These are phyloP conservation scores for Pterostichus niger DNA, from an alignment of 2,888 invertebrate genomes.

Conservation along the genomic window DNA sequence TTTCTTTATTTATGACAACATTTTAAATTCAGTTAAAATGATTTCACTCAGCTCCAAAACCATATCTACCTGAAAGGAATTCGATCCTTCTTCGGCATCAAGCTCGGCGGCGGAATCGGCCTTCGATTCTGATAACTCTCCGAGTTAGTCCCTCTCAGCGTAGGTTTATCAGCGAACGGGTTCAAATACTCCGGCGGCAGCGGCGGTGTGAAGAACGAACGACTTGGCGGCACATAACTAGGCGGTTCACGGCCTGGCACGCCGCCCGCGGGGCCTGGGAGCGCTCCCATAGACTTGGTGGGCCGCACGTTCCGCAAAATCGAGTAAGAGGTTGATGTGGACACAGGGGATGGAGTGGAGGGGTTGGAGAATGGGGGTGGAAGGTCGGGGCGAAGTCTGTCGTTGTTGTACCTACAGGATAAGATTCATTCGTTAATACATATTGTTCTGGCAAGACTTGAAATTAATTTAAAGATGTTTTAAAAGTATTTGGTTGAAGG, in stretches of 20 bases:
- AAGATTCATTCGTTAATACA: too few species aligned
- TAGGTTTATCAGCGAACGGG: slow-evolving; percentile 94
- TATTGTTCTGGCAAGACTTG: too few species aligned
- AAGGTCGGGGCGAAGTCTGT: slow-evolving; percentile 75
- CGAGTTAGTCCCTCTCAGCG: slow-evolving; percentile 86
- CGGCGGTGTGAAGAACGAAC: slow-evolving; percentile 88
- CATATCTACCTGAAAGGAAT: slow-evolving; percentile 84
- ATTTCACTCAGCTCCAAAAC: too few species aligned
- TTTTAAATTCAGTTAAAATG: too few species aligned
- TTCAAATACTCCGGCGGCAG: slow-evolving; percentile 90
- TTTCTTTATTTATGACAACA: too few species aligned
- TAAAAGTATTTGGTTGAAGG: too few species aligned
- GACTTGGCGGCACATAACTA: slow-evolving; percentile 90
- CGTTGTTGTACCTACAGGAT: slow-evolving; percentile 78
- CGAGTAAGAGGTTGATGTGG: slow-evolving; percentile 78
- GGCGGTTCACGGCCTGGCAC: slow-evolving; percentile 83
- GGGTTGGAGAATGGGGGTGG: slow-evolving; percentile 70
- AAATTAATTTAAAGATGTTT: neutral
- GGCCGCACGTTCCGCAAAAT: slow-evolving; percentile 81
- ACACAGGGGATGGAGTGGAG: slow-evolving; percentile 71
- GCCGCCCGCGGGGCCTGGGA: neutral
- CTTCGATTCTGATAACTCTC: slow-evolving; percentile 77
- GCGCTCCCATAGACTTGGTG: slow-evolving; percentile 78
- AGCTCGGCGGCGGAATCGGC: slow-evolving; percentile 81
- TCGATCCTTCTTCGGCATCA: slow-evolving; percentile 89